Conservation (phyloP, 2,888 invertebrate genomes). For the Perithous albicinctus region DNA sequence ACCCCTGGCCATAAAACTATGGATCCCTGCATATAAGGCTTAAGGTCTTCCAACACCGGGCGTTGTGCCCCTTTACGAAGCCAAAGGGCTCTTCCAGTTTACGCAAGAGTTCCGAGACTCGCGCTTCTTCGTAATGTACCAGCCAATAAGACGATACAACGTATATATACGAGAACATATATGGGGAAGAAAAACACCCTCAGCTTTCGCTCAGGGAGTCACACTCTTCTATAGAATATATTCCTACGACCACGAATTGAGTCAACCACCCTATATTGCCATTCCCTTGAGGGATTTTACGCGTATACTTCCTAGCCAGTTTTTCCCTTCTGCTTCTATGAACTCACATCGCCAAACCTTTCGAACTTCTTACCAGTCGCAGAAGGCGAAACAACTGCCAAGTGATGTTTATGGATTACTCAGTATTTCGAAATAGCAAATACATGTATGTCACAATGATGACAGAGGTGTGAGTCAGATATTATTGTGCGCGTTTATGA, state of each 20-base stretch:
- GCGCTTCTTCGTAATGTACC: constrained; percentile 66
- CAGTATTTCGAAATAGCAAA: constrained; percentile 12
- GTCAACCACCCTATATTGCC: constrained; percentile 51
- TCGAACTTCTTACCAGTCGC: constrained; percentile 55
- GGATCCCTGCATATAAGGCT: constrained; percentile 64
- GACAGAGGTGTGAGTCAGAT: constrained; percentile 4
- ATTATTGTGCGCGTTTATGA: constrained; percentile 14
- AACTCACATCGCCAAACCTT: constrained; percentile 49
- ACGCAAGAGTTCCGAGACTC: constrained; percentile 36
- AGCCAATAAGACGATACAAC: constrained; percentile 72
- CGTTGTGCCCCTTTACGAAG: constrained; percentile 23
- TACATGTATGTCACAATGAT: background rate
- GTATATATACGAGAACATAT: constrained; percentile 37
- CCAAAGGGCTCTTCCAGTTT: constrained; percentile 33
- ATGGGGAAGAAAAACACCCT: constrained; percentile 13
- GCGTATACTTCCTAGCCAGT: constrained; percentile 14
- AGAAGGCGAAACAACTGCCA: constrained; percentile 47
- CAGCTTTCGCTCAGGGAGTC: constrained; percentile 28
- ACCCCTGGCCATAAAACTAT: constrained; percentile 63
- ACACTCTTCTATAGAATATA: constrained; percentile 41
- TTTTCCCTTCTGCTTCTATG: constrained; percentile 22
- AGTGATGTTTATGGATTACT: constrained; percentile 57
- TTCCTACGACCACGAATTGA: constrained; percentile 35
- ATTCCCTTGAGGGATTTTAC: constrained; percentile 50
- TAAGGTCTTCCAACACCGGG: constrained; percentile 41